phyloP scores from a whole-genome alignment of 2,888 invertebrate genomes.

The Drosophila leonis region DNA sequence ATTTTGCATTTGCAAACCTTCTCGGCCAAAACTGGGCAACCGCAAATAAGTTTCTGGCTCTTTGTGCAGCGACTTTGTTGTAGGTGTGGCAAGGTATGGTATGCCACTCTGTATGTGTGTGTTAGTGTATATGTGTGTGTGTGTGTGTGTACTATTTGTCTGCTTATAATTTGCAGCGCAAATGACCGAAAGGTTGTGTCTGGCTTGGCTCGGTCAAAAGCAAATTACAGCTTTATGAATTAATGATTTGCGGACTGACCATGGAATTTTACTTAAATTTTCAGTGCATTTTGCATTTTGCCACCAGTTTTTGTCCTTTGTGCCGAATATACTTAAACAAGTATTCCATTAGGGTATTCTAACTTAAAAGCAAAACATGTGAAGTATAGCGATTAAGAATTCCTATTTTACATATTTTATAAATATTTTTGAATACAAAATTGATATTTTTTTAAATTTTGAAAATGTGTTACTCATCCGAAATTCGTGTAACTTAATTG shows the following conservation, averaged over 20 bases:
- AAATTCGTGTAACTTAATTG: slow-evolving; percentile 13
- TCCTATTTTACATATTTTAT: not conserved
- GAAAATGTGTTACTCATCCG: not conserved
- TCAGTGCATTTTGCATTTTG: slow-evolving; percentile 25
- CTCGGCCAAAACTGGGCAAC: slow-evolving; percentile 56
- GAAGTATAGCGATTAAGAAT: not conserved
- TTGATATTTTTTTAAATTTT: not conserved
- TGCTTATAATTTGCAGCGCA: slow-evolving; percentile 63
- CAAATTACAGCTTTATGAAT: slow-evolving; percentile 74
- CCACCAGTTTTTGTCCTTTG: slow-evolving; percentile 16
- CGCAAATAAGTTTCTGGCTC: slow-evolving; percentile 71
- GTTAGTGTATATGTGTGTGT: slow-evolving; percentile 21
- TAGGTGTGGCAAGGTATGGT: slow-evolving; percentile 31
- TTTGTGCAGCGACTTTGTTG: slow-evolving; percentile 53
- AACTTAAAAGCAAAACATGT: too few species aligned
- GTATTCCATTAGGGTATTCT: not conserved
- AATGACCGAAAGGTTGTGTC: slow-evolving; percentile 66
- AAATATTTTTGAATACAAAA: not conserved
- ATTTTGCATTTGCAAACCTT: slow-evolving; percentile 60
- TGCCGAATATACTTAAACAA: not conserved
- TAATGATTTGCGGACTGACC: slow-evolving; percentile 57
- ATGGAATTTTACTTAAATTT: slow-evolving; percentile 49
- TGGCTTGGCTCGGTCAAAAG: slow-evolving; percentile 45
- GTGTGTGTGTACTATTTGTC: slow-evolving; percentile 52
- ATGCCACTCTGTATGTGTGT: slow-evolving; percentile 11